phyloP scores from a whole-genome alignment of 2,113 vertebrate species.

The Pantherophis guttatus region DNA sequence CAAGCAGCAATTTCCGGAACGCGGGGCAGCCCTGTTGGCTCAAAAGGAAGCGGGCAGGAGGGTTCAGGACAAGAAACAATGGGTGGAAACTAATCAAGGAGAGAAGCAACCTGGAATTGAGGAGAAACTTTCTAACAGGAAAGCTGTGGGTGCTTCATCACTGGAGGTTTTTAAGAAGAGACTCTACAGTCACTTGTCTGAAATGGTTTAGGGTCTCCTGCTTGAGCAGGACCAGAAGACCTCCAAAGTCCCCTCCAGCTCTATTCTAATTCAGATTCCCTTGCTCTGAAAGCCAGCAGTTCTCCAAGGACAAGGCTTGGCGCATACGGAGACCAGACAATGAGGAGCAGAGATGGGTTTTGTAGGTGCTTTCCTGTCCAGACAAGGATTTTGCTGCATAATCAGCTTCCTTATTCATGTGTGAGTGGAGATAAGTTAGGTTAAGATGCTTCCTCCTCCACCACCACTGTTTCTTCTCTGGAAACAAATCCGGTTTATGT shows the following conservation, averaged over 20 bases:
- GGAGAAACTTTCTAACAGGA: too few species aligned
- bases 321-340: background rate
- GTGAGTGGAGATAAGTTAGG: background rate
- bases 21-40: background rate
- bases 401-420: background rate
- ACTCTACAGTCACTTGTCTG: too few species aligned
- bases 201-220: too few species aligned
- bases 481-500: background rate
- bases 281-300: background rate
- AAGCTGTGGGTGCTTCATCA: too few species aligned
- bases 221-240: too few species aligned
- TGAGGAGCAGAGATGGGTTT: background rate
- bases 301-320: background rate
- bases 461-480: background rate
- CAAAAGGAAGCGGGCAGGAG: background rate
- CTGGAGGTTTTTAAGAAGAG: too few species aligned
- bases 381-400: background rate
- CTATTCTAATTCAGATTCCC: too few species aligned
- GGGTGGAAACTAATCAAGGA: too few species aligned
- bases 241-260: too few species aligned
- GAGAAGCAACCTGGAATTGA: too few species aligned
- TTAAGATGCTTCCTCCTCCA: background rate
- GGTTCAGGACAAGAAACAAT: too few species aligned
- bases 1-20: background rate
- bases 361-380: background rate